Evolutionary conservation across 1,140 invertebrate species (phyloP).

Genomic region (Drosophila chauvacae): DNA sequence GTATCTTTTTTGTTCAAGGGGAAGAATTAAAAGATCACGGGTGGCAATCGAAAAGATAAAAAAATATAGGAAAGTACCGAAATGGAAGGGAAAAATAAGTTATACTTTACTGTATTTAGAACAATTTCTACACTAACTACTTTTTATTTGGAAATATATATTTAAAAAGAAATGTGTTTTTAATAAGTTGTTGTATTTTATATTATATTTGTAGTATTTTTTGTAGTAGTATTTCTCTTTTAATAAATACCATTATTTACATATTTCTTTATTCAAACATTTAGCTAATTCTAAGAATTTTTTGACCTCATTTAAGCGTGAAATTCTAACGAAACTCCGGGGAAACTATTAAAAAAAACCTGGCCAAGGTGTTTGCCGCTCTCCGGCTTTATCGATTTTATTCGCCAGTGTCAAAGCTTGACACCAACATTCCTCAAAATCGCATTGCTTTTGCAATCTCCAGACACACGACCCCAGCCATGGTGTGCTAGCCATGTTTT

Average conservation of each 20-base stretch:
- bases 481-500: constrained; percentile 38
- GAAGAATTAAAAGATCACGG: constrained; percentile 8
- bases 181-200: background rate
- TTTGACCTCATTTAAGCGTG: background rate
- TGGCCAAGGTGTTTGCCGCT: constrained; percentile 34
- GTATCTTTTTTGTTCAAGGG: constrained; percentile 2
- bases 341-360: constrained; percentile 13
- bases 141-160: too few relatives aligned
- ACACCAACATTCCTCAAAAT: constrained; percentile 18
- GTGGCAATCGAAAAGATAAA: background rate
- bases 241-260: background rate
- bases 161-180: too few relatives aligned
- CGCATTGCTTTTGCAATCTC: constrained; percentile 12
- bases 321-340: constrained; percentile 30
- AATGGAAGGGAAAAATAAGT: background rate
- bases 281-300: background rate
- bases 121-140: background rate
- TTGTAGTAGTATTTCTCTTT: background rate
- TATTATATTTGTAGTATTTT: background rate
- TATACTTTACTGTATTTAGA: background rate
- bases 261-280: background rate
- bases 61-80: background rate
- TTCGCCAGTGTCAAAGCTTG: constrained; percentile 32
- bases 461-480: constrained; percentile 3
- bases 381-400: constrained; percentile 43